phyloP scores from a whole-genome alignment of 64 coral and sea anemone species.

The Stichodactyla mertensii region DNA sequence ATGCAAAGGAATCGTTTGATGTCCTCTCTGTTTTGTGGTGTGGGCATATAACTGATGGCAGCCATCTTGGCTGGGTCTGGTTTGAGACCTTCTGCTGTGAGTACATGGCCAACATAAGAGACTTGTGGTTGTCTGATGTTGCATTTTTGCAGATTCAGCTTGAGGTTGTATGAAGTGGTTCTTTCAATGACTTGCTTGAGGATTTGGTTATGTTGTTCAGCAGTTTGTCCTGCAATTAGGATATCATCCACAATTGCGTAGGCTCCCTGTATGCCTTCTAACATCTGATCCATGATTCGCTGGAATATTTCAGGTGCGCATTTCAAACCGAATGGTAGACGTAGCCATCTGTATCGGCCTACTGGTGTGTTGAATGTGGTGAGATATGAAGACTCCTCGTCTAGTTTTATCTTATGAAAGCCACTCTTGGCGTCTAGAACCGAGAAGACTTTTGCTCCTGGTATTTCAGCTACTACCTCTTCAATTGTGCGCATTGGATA shows the following conservation, averaged over 20 bases:
- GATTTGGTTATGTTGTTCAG: background rate
- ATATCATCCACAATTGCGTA: background rate
- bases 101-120: constrained; percentile 13
- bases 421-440: constrained; percentile 51
- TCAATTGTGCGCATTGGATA: constrained; percentile 42
- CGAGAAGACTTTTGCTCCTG: constrained; percentile 41
- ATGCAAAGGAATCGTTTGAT: constrained; percentile 40
- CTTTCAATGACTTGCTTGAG: background rate
- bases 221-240: background rate
- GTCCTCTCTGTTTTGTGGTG: constrained; percentile 24
- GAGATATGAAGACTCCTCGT: background rate
- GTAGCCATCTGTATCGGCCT: background rate
- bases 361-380: constrained; percentile 12
- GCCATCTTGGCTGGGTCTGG: constrained; percentile 10
- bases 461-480: constrained; percentile 49
- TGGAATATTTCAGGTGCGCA: constrained; percentile 7
- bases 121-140: background rate
- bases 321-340: background rate
- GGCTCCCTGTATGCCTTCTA: background rate
- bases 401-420: background rate
- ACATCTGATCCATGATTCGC: background rate
- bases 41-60: constrained; percentile 25
- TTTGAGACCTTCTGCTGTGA: background rate
- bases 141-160: background rate
- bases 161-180: background rate